Base-by-base conservation (phyloP, 2,797 vertebrate genomes). In the Mormyrus hasselquistii region DNA sequence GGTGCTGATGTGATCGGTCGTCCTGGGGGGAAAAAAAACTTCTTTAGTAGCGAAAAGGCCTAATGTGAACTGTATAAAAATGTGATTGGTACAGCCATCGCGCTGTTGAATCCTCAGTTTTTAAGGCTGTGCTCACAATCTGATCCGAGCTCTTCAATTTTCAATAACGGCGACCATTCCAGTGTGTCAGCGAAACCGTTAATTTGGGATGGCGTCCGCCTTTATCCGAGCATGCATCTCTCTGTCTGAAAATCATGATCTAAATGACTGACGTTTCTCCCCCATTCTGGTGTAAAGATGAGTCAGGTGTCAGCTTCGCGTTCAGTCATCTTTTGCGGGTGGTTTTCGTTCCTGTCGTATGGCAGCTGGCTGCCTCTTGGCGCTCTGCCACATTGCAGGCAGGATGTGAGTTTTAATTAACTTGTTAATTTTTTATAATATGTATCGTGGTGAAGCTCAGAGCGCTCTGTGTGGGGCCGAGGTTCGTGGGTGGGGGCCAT, bases 321-420 rank as follows among this genome's bases (percentile, higher is more conserved):
- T 88, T 47, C 79, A 83, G 44, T 22, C 44, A 25, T 47, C n/a
- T 83, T 69, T 50, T 50, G 41, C 7, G 16, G 47, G 19, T 10
- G 79, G 19, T 16, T 79, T 88, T 29, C 89, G 34, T 89, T 89
- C 76, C 91, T 91, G 87, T 88, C 62, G 86, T 88, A 82, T 29
- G 90, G 90, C 92, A 92, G 93, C 91, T 94, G 93, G 89, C 88
- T 89, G 59, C 90, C 88, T 86, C 62, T 59, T 90, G 92, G 89
- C 90, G 53, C 87, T 29, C 73, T 22, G 86, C 89, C 90, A 88
- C 88, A n/a, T n/a, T 87, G 50, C 86, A 89, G 62, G 88, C 93
- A 90, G 91, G 89, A 92, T 91, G 89, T 91, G 87, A 93, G 91
- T 87, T 41, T 8, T 88, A 76, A 91, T 89, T 91, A 55, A 88